Conservation (phyloP, 2,797 vertebrate species). For the Poecilia velifera region DNA sequence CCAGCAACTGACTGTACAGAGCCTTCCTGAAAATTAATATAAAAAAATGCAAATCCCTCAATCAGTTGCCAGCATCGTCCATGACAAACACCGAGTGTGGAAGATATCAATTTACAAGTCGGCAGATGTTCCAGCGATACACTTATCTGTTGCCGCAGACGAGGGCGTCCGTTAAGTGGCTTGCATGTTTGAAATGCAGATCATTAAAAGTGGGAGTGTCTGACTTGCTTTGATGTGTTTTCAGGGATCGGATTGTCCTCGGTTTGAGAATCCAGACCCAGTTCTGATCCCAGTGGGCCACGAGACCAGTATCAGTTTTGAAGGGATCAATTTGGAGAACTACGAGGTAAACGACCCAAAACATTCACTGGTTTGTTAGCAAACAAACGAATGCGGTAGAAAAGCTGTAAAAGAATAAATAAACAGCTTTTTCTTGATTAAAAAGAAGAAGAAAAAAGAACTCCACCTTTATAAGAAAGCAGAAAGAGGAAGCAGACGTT, state of each 20-base stretch:
- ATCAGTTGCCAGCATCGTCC: conserved; percentile 69
- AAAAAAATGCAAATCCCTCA: conserved; percentile 53
- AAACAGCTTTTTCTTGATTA: not conserved
- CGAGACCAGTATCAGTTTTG: conserved; percentile 78
- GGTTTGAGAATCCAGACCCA: conserved; percentile 83
- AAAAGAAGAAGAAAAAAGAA: not conserved
- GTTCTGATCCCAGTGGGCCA: conserved; percentile 80
- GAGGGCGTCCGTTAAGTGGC: conserved; percentile 59
- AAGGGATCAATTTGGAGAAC: conserved; percentile 77
- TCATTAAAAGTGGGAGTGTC: conserved; percentile 31
- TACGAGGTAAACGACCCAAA: conserved; percentile 69
- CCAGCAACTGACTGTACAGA: conserved; percentile 21
- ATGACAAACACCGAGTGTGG: conserved; percentile 59
- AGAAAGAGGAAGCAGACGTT: not conserved
- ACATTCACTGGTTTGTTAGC: not conserved
- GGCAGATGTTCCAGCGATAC: conserved; percentile 69
- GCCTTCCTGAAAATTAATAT: conserved; percentile 45
- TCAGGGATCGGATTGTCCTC: conserved; percentile 79
- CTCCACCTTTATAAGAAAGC: not conserved
- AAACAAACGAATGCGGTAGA: not conserved
- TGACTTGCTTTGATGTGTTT: conserved; percentile 46
- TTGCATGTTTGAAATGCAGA: conserved; percentile 60
- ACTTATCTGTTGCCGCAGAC: conserved; percentile 61
- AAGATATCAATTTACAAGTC: conserved; percentile 68
- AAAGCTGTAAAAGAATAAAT: not conserved